Base-by-base conservation (phyloP, 2,113 vertebrate genomes). In the Emberiza fucata region DNA sequence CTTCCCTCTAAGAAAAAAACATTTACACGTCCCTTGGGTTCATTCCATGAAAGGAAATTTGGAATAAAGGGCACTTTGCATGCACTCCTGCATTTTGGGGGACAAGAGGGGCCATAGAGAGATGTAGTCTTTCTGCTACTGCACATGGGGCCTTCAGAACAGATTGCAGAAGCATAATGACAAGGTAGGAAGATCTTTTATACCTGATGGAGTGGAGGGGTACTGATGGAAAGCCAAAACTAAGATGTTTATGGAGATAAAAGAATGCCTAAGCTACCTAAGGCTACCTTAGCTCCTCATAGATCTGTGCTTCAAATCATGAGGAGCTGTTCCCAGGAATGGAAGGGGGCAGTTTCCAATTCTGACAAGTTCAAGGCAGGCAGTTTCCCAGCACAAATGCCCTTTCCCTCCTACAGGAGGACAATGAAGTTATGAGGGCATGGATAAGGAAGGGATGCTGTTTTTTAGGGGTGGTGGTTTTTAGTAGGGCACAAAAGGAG, bases 221-320 rank as follows among this genome's bases (percentile, higher is more conserved):
- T 45, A 33, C 37, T 23, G 28, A 50, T 40, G 22, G 54, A 42
- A 53, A 77, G 31, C 33, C 73, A 33, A 39, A 40, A 18, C n/a
- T 8, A 44, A 47, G 33, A 13, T 53, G 61, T 53, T 69, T 64
- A 39, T 17, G 39, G 20, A 71, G 37, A 78, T 65, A 19, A 81
- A 92, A 47, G 14, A 40, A 92, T 1, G 0, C 14, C 31, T 6
- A 11, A 86, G n/a, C 25, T 50, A 37, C 50, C 31, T 37, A 37
- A 86, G 64, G 8, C n/a, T 54, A 8, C 35, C 18, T 57, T 23
- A 18, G n/a, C 64, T 77, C 40, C 64, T 78, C 64, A 2, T 27
- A 42, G 33, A 53, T 45, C 21, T 24, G 54, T 0, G 5, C 44
- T 68, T 35, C 14, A 44, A 25, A 29, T 37, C 53, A n/a, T 0